Percentiles rank a stretch among this genome's conserved stretches.
Evolutionary conservation across 2,888 invertebrate species (phyloP).

Genomic region (Periphyllus acericola): DNA sequence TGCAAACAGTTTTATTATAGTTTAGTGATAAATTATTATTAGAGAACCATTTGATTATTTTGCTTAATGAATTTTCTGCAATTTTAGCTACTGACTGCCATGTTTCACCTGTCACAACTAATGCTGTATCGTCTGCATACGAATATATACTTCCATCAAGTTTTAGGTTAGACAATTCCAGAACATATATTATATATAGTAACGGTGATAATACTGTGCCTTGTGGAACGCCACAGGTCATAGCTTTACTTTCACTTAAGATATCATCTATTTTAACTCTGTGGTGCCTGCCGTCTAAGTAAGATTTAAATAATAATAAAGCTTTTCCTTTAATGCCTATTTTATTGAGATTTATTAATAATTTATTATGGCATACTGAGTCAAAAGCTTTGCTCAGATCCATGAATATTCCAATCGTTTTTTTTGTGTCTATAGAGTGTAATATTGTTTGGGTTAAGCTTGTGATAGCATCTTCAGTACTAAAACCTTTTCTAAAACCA

Average conservation of each 20-base stretch:
- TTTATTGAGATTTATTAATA: background rate
- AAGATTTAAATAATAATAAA: conserved; percentile 13
- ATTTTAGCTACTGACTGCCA: background rate
- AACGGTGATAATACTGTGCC: no score
- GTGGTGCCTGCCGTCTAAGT: background rate
- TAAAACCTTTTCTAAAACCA: conserved; percentile 1
- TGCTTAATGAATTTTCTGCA: background rate
- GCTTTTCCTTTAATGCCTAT: no score
- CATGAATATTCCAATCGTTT: conserved; percentile 27
- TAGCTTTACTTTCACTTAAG: conserved; percentile 1
- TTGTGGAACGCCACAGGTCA: conserved; percentile 8
- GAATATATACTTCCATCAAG: conserved; percentile 38
- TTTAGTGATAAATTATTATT: no score
- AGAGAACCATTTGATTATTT: conserved; percentile 10
- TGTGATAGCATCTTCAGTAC: no score
- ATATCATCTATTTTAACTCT: conserved; percentile 16
- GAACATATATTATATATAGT: no score
- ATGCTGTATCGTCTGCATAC: conserved; percentile 26
- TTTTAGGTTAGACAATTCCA: no score
- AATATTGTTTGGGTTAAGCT: no score
- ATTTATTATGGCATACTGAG: background rate
- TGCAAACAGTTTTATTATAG: no score
- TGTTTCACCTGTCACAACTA: conserved; percentile 13
- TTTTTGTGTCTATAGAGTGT: conserved; percentile 22
- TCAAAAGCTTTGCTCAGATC: conserved; percentile 26